phyloP scores from a whole-genome alignment of 2,888 invertebrate genomes.

The Scaeva pyrastri region DNA sequence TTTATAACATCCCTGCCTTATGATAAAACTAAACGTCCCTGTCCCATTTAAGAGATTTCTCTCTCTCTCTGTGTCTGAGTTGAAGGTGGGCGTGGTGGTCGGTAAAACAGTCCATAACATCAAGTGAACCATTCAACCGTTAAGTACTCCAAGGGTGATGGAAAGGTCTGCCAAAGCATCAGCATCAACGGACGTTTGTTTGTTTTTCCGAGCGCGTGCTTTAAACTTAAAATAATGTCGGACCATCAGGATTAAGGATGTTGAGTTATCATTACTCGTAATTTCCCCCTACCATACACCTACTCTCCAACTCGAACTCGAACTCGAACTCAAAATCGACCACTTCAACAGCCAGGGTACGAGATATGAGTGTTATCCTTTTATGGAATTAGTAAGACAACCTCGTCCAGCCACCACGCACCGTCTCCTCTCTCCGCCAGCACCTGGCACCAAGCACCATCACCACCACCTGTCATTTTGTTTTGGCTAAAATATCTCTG shows the following conservation, averaged over 20 bases:
- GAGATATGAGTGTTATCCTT: conserved; percentile 59
- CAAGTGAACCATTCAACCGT: conserved; percentile 69
- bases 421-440: background rate
- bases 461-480: conserved; percentile 2
- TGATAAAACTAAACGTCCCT: background rate
- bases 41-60: conserved; percentile 19
- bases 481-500: conserved; percentile 49
- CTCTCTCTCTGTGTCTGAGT: conserved; percentile 8
- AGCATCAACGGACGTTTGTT: conserved; percentile 4
- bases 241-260: conserved; percentile 72
- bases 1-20: conserved; percentile 11
- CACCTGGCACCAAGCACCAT: background rate
- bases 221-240: conserved; percentile 62
- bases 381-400: conserved; percentile 50
- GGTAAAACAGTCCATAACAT: conserved; percentile 52
- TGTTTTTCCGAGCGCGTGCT: conserved; percentile 49
- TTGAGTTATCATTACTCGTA: conserved; percentile 73
- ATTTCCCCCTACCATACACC: conserved; percentile 36
- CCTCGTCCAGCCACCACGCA: background rate
- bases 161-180: background rate
- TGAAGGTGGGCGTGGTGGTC: background rate
- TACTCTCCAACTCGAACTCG: background rate
- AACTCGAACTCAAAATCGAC: background rate
- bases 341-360: background rate
- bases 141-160: conserved; percentile 58